Base-by-base conservation (phyloP, 1,140 invertebrate genomes). In the Drosophila miranda region DNA sequence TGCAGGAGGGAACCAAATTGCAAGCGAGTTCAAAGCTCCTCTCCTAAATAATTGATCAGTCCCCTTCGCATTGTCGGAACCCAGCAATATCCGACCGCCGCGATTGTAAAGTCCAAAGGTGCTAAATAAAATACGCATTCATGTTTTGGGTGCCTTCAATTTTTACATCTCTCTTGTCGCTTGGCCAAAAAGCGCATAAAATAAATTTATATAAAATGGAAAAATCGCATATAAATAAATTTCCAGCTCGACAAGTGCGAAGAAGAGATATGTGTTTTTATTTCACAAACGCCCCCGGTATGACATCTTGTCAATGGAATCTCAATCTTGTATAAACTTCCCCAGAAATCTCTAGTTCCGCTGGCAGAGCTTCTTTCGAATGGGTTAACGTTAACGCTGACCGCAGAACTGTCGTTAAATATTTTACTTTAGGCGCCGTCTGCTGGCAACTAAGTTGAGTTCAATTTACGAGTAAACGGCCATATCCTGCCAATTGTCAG, bases 221-320 rank as follows among this genome's bases (percentile, higher is more conserved):
- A 73, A 86, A 74, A 62, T 68, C 45, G 38, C 62, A 76, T 84
- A 45, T 49, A 62, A 57, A 84, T 86, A 63, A 77, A 84, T 73
- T 77, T 50, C 38, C 55, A 64, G 59, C 34, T 16, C 49, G 64
- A 69, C 57, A 72, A 80, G 78, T 80, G 78, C 61, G 55, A 77
- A 74, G 73, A 64, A 76, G 67, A 68, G 64, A 80, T 67, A 75
- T 75, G 48, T 55, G 23, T 60, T 73, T 46, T 71, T 61, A 57
- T 54, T 9, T 34, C 30, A 34, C 30, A 34, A 52, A 51, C 55
- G 72, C 41, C 21, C 56, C 46, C 43, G 7, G 46, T 48, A 43
- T 77, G 62, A 62, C 16, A 43, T 84, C 80, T 84, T 34, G 53
- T 13, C 13, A 70, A 62, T 66, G 80, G 80, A 84, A 84, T 84